Conservation (phyloP, 2,888 invertebrate genomes). For the Hirudinaria manillensis region DNA sequence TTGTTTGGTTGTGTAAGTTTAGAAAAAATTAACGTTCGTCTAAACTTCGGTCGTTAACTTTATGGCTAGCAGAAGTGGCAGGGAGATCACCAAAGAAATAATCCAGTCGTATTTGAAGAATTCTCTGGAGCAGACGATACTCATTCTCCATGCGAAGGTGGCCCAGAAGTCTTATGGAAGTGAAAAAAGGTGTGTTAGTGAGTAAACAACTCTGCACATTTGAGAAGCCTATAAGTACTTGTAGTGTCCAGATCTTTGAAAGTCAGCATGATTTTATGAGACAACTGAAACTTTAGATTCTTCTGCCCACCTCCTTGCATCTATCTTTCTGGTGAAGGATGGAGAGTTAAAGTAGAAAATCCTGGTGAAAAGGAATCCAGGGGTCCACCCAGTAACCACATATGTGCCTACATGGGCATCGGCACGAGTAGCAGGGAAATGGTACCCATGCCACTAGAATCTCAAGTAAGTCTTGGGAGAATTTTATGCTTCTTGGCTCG, state of each 20-base stretch:
- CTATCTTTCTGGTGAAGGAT: slow-evolving; percentile 94
- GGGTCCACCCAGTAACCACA: slow-evolving; percentile 55
- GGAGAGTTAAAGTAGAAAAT: slow-evolving; percentile 92
- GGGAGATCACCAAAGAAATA: slow-evolving; percentile 63
- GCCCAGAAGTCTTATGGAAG: slow-evolving; percentile 99
- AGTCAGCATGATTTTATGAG: too few relatives aligned
- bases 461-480: slow-evolving; percentile 62
- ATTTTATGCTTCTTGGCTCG: background rate
- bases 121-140: slow-evolving; percentile 63
- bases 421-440: slow-evolving; percentile 92
- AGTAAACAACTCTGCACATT: background rate
- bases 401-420: slow-evolving; percentile 98
- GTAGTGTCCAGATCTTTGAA: too few relatives aligned
- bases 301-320: slow-evolving; percentile 99
- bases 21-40: too few relatives aligned
- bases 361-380: slow-evolving; percentile 64
- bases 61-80: too few relatives aligned
- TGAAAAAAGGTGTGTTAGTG: slow-evolving; percentile 70
- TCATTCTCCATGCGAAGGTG: slow-evolving; percentile 96
- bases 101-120: slow-evolving; percentile 94
- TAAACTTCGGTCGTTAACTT: too few relatives aligned
- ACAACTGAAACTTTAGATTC: slow-evolving; percentile 60
- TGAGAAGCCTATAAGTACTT: too few relatives aligned
- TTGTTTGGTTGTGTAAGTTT: too few relatives aligned
- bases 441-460: slow-evolving; percentile 94